Conservation (phyloP, 2,113 vertebrate genomes). For the Clarias magur region DNA sequence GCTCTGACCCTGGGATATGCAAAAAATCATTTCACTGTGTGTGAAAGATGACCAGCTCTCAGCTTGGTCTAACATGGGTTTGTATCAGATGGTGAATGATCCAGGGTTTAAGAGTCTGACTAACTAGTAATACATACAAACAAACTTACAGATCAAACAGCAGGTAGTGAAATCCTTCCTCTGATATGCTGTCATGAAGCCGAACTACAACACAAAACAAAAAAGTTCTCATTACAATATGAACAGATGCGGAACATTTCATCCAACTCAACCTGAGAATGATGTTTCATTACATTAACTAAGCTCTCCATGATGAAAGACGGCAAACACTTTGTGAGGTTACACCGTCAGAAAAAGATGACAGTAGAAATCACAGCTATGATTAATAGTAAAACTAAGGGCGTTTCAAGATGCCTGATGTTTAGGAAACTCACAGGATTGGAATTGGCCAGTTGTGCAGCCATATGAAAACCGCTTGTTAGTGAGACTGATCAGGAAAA, state of each 20-base stretch:
- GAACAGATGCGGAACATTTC: not conserved
- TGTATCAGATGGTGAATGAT: not conserved
- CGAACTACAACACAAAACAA: conserved; percentile 44
- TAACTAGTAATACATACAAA: not conserved
- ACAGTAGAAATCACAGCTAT: no score
- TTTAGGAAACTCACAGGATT: no score
- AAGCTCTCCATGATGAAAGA: not conserved
- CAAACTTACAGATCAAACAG: conserved; percentile 55
- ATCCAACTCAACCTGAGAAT: not conserved
- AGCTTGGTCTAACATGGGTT: not conserved
- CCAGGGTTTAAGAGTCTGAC: not conserved
- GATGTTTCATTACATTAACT: not conserved
- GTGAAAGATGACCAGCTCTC: not conserved
- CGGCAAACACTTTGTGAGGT: not conserved
- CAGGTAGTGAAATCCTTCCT: conserved; percentile 54
- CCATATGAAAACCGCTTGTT: no score
- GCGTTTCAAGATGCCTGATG: no score
- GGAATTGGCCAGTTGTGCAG: no score
- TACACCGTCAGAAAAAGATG: no score
- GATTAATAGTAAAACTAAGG: no score
- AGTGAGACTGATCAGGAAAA: no score
- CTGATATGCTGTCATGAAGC: conserved; percentile 59
- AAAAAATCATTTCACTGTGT: no score
- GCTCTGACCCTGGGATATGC: no score
- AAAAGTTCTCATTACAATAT: not conserved